Evolutionary conservation across 1,140 invertebrate genomes (phyloP).

Genomic region (Papilio dardanus): DNA sequence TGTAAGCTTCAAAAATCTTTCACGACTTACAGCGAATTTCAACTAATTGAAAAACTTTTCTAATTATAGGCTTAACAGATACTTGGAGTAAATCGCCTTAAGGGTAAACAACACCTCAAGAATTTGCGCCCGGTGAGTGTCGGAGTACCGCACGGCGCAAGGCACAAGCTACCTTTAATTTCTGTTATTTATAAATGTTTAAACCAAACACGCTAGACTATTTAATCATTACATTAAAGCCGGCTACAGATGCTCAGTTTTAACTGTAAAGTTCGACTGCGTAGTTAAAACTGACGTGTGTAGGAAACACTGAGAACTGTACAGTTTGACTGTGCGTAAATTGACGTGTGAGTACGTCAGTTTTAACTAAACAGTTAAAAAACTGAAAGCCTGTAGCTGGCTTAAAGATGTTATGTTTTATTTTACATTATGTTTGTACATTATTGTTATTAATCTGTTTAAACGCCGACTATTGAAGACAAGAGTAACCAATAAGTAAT

Average conservation of each 20-base stretch:
- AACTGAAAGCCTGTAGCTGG: neutral
- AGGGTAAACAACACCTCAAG: slow-evolving; percentile 80
- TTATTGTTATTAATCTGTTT: too few species aligned
- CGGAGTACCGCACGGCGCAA: slow-evolving; percentile 36
- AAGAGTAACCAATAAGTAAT: neutral
- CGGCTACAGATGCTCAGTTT: too few species aligned
- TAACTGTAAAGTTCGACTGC: too few species aligned
- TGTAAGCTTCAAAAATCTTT: slow-evolving; percentile 78
- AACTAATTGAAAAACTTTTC: slow-evolving; percentile 82
- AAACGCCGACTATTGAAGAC: too few species aligned
- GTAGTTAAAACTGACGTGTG: too few species aligned
- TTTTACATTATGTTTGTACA: neutral
- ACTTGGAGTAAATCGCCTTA: slow-evolving; percentile 81
- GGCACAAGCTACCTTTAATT: slow-evolving; percentile 39
- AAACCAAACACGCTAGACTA: too few species aligned
- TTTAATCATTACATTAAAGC: too few species aligned
- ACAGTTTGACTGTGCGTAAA: too few species aligned
- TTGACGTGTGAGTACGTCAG: too few species aligned
- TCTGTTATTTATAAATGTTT: too few species aligned
- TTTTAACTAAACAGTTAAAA: too few species aligned
- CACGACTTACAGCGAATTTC: slow-evolving; percentile 74
- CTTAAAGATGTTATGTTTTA: neutral
- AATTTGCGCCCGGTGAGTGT: slow-evolving; percentile 65
- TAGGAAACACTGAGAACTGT: too few species aligned
- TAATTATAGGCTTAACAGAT: slow-evolving; percentile 81